Evolutionary conservation across 2,797 vertebrate genomes (phyloP).

Genomic region (Trachurus trachurus): DNA sequence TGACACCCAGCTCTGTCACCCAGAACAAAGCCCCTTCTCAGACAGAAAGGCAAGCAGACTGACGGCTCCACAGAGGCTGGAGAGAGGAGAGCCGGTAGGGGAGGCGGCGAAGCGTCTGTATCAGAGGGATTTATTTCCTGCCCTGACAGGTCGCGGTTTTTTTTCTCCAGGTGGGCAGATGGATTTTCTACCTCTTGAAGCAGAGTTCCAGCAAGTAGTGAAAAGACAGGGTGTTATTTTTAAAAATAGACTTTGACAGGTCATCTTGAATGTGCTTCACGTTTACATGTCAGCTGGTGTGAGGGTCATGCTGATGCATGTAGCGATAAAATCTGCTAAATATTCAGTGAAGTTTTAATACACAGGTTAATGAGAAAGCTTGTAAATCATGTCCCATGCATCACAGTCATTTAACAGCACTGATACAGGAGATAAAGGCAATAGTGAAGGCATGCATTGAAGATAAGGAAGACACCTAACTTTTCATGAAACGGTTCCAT

Average conservation of each 20-base stretch:
- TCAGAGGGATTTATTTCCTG: constrained; percentile 75
- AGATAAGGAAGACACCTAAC: constrained; percentile 22
- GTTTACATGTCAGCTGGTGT: constrained; percentile 53
- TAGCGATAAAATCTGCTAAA: not conserved
- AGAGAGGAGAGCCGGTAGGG: constrained; percentile 55
- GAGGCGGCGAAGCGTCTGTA: constrained; percentile 50
- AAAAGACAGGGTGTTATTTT: constrained; percentile 67
- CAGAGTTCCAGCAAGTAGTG: constrained; percentile 46
- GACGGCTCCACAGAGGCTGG: constrained; percentile 67
- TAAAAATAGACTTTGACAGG: constrained; percentile 54
- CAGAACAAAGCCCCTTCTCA: constrained; percentile 79
- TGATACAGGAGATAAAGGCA: constrained; percentile 41
- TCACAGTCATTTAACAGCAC: constrained; percentile 34
- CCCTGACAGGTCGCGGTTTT: constrained; percentile 67
- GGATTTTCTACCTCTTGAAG: constrained; percentile 73
- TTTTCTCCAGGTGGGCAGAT: constrained; percentile 74
- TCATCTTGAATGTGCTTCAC: constrained; percentile 64
- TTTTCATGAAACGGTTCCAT: constrained; percentile 33
- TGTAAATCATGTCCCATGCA: constrained; percentile 23
- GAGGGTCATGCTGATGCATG: constrained; percentile 27
- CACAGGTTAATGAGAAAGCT: constrained; percentile 15
- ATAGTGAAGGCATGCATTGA: constrained; percentile 4
- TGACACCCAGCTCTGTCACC: constrained; percentile 78
- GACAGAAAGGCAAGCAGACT: constrained; percentile 71
- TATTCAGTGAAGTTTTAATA: not conserved